Conservation (phyloP, 2,888 invertebrate species). For the Apeira syringaria region DNA sequence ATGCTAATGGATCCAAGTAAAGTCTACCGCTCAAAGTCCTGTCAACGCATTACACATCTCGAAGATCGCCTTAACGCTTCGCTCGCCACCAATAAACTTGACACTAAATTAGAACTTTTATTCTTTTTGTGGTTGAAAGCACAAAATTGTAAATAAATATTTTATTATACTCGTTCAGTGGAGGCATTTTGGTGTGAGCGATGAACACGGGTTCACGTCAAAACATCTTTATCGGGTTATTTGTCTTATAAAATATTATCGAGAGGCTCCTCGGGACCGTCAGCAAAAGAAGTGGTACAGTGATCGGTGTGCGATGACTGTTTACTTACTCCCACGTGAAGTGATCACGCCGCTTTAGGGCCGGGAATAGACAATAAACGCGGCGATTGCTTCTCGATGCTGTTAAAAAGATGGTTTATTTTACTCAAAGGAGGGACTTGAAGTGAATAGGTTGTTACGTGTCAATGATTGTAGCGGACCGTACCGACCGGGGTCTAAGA, state of each 20-base stretch:
- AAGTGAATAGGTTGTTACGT: slow-evolving; percentile 64
- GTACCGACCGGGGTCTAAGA: slow-evolving; percentile 63
- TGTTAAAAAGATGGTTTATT: slow-evolving; percentile 77
- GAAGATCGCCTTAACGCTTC: slow-evolving; percentile 75
- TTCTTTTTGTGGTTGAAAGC: slow-evolving; percentile 67
- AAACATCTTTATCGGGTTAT: slow-evolving; percentile 84
- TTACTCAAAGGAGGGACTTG: slow-evolving; percentile 68
- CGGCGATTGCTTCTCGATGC: slow-evolving; percentile 77
- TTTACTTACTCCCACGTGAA: slow-evolving; percentile 79
- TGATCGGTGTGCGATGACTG: slow-evolving; percentile 75
- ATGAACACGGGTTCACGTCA: slow-evolving; percentile 83
- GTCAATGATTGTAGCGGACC: slow-evolving; percentile 62
- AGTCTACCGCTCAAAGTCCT: slow-evolving; percentile 69
- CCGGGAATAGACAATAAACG: slow-evolving; percentile 79
- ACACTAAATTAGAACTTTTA: slow-evolving; percentile 77
- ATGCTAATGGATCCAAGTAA: slow-evolving; percentile 81
- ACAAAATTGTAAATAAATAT: slow-evolving; percentile 78
- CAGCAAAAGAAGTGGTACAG: slow-evolving; percentile 80
- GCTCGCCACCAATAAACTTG: slow-evolving; percentile 77
- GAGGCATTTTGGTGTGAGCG: slow-evolving; percentile 82
- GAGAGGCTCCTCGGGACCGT: slow-evolving; percentile 80
- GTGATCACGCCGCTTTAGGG: slow-evolving; percentile 73
- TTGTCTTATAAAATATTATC: slow-evolving; percentile 84
- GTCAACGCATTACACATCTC: slow-evolving; percentile 71
- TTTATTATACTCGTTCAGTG: slow-evolving; percentile 79